phyloP scores from a whole-genome alignment of 2,113 vertebrate genomes.

The Sinocyclocheilus maitianheensis region DNA sequence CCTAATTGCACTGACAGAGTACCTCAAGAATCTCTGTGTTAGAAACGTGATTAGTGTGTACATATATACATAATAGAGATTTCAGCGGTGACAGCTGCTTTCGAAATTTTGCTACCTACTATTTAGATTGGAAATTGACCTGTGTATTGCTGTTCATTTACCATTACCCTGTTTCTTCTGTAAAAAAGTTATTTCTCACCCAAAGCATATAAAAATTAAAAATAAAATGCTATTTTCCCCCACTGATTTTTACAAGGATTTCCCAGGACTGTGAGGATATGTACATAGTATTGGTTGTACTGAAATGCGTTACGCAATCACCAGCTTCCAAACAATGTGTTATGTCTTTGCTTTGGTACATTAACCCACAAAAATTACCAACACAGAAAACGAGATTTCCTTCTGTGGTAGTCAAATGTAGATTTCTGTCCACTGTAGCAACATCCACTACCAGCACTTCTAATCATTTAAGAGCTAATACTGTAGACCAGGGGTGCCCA shows the following conservation, averaged over 20 bases:
- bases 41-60: constrained; percentile 10
- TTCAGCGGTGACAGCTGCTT: not conserved
- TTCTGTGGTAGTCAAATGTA: not conserved
- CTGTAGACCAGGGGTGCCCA: not conserved
- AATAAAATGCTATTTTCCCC: not conserved
- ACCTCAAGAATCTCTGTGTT: not conserved
- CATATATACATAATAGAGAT: constrained; percentile 21
- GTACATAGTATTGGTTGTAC: too few species aligned
- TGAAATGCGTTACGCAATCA: not conserved
- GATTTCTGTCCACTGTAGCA: not conserved
- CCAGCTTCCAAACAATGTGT: not conserved
- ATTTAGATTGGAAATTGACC: not conserved
- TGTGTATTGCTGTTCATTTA: not conserved
- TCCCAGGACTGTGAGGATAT: not conserved
- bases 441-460: not conserved
- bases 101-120: not conserved
- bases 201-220: not conserved
- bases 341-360: not conserved
- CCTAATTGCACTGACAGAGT: not conserved
- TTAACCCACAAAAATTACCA: not conserved
- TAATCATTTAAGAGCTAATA: not conserved
- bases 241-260: not conserved
- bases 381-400: not conserved
- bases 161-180: not conserved
- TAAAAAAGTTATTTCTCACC: not conserved